Base-by-base conservation (phyloP, 2,888 invertebrate species). In the Epinotia nisella region DNA sequence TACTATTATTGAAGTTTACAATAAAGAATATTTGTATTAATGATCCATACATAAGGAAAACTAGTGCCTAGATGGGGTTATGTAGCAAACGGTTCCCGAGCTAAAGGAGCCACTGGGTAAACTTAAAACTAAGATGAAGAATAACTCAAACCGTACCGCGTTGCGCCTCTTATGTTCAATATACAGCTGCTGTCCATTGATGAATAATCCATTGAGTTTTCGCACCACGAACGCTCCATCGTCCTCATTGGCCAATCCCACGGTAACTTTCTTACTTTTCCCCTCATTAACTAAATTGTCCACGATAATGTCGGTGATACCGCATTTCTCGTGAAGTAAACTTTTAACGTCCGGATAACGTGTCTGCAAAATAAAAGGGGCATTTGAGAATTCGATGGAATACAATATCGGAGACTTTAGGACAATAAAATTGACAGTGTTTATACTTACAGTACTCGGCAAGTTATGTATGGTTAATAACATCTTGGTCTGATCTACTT, bases 251-350 rank as follows among this genome's bases (percentile, higher is more conserved):
- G 82, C 77, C 2, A 87, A 41, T 0, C 86, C 87, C 4, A 87
- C 80, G 0, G 85, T 86, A n/a, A 87, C 83, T 67, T 78, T 80
- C 75, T 82, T 87, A 0, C 64, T 61, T 3, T 69, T 60, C 0
- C 79, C 81, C 7, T 81, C 80, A 0, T 17, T 51, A 0, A 78
- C 55, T 58, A 87, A 75, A 70, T 85, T 84, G 69, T 87, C 86
- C 58, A 87, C 75, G 35, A 86, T 83, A 13, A 86, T 68, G 0
- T 87, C 82, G 0, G 75, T 72, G 3, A 85, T 62, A 2, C 82
- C 83, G 65, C 86, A 87, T 77, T 84, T 83, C 0, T 77, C 61
- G n/a, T 77, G 69, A 60, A 87, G 78, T 19, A 88, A 66, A 2
- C 74, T 29, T 67, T 85, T 87, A 2, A 88, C 75, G 51, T 87